Evolutionary conservation across 2,888 invertebrate species (phyloP), one percentile per base, ranked within the genome.

Genomic region (Hirudinaria manillensis): DNA sequence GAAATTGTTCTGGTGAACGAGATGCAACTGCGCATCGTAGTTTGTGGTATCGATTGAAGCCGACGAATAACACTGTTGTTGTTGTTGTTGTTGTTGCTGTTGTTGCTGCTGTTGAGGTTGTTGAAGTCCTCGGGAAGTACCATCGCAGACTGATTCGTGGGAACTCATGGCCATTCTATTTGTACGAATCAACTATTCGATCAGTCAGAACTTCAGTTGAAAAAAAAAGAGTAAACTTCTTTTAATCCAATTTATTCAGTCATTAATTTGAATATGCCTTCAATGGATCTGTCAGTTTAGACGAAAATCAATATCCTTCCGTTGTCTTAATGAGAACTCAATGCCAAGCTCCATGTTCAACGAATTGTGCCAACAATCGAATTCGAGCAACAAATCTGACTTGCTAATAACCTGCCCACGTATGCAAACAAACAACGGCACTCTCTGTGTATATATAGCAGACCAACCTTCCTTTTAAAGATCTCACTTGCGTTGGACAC

Each of bases 341-440:
- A 29, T 68, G n/a, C 68, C 68, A n/a, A 29, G 32, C 68, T 29
- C 29, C 32, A 68, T 61, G 61, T 61, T 61, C 61, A 61, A 61
- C 61, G 61, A 68, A 68, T 68, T 68, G 68, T 68, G 36, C 68
- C 70, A 32, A 34, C 55, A 70, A 56, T 70, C 71, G 38, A 70
- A 36, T 38, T 2, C 16, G 73, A 34, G 24, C 61, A 38, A 32
- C 70, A 34, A 70, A 75, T 75, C 75, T 70, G 75, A 75, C 75
- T 75, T 75, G 76, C 72, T 68, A 74, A 70, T 76, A 70, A 67
- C 70, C 32, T 29, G 72, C 70, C 21, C 21, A 24, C 70, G 61
- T 61, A 29, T 29, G 61, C 61, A 61, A 61, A 61, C 61, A 61
- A 61, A 61, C 61, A 61, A 61, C 7, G 10, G 29, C 24, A 24